These are phyloP conservation scores for Nemapogon koenigi DNA, from an alignment of 2,888 invertebrate species.

Conservation along the genomic window DNA sequence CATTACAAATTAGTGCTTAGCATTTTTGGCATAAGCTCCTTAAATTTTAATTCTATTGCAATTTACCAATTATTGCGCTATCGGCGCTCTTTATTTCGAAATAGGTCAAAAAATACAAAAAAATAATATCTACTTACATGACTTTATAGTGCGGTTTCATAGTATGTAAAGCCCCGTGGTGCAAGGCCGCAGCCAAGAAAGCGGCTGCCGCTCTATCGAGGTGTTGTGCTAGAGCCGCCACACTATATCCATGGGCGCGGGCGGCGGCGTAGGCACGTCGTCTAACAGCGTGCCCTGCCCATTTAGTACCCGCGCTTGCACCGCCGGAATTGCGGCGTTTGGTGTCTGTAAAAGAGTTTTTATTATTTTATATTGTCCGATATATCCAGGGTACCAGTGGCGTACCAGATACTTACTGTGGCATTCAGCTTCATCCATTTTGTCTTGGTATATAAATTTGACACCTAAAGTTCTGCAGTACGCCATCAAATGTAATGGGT, in stretches of 20 bases:
- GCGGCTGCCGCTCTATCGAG: conserved; percentile 84
- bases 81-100: no score
- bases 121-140: conserved; percentile 49
- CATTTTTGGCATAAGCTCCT: no score
- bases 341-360: no score
- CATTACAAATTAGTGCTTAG: no score
- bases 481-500: conserved; percentile 72
- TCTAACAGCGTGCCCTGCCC: conserved; percentile 74
- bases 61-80: no score
- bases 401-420: not conserved
- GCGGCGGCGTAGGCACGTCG: conserved; percentile 79
- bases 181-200: conserved; percentile 82
- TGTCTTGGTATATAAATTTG: conserved; percentile 77
- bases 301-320: no score
- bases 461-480: conserved; percentile 77
- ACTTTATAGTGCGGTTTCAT: conserved; percentile 84
- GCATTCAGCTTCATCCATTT: conserved; percentile 1
- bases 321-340: not conserved
- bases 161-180: conserved; percentile 78
- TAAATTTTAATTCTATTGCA: no score
- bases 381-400: no score
- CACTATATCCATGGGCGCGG: conserved; percentile 80
- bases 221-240: conserved; percentile 87
- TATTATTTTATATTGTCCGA: no score
- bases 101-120: not conserved